A percentile compares a stretch with the other conserved stretches of the same genome.
phyloP scores from a whole-genome alignment of 2,797 vertebrate genomes.

The Serranus cabrilla region DNA sequence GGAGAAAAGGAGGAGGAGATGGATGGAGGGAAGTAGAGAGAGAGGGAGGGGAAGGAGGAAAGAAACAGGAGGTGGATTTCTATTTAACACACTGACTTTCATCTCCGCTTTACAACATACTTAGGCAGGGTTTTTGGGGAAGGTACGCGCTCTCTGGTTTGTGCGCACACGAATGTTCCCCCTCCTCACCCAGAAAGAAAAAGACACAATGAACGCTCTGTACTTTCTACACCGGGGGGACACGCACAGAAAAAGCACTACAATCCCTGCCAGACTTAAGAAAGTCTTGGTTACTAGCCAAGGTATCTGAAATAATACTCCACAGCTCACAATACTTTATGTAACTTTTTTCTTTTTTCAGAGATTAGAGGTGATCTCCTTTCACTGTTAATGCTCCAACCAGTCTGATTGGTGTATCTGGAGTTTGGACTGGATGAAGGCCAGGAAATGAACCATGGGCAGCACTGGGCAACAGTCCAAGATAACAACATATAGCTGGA shows the following conservation, averaged over 20 bases:
- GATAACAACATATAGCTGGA: constrained; percentile 63
- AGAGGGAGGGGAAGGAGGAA: constrained; percentile 52
- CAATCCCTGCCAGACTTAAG: constrained; percentile 72
- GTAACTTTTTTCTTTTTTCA: constrained; percentile 57
- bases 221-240: constrained; percentile 70
- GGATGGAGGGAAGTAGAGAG: constrained; percentile 57
- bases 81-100: constrained; percentile 78
- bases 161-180: constrained; percentile 57
- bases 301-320: constrained; percentile 80
- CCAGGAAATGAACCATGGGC: constrained; percentile 62
- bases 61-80: constrained; percentile 73
- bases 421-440: constrained; percentile 65
- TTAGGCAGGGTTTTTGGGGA: constrained; percentile 60
- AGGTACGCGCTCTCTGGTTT: constrained; percentile 57
- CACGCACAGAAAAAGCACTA: constrained; percentile 52
- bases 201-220: constrained; percentile 79
- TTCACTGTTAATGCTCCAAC: constrained; percentile 69
- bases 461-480: constrained; percentile 58
- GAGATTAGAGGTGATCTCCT: constrained; percentile 76
- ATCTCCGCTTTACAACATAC: constrained; percentile 79
- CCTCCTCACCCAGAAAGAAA: constrained; percentile 64
- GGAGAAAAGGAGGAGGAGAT: constrained; percentile 70
- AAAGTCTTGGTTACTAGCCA: constrained; percentile 73
- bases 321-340: constrained; percentile 69
- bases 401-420: constrained; percentile 66